phyloP scores from a whole-genome alignment of 2,888 invertebrate species.

The Cataglyphis altisquamis region DNA sequence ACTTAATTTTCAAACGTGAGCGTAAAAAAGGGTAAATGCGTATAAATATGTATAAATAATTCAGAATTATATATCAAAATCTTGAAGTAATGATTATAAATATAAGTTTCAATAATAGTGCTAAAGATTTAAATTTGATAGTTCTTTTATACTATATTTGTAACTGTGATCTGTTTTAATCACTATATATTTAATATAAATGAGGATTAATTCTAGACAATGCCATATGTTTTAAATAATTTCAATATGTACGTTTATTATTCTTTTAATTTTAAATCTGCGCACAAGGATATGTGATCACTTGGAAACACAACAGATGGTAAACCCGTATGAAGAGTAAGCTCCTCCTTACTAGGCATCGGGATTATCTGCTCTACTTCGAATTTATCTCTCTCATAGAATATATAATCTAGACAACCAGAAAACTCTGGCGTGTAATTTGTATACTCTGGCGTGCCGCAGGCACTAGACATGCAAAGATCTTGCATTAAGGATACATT shows the following conservation, averaged over 20 bases:
- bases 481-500: conserved; percentile 90
- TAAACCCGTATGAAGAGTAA: conserved; percentile 91
- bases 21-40: neutral
- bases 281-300: conserved; percentile 96
- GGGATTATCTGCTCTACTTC: conserved; percentile 92
- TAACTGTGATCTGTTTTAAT: conserved; percentile 1
- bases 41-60: neutral
- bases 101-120: neutral
- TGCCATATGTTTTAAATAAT: neutral
- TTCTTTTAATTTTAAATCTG: conserved; percentile 90
- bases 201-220: neutral
- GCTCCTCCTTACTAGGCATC: conserved; percentile 92
- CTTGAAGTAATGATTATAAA: neutral
- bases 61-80: conserved; percentile 2
- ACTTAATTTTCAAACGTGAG: neutral
- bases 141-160: neutral
- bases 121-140: neutral
- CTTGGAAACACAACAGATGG: conserved; percentile 97
- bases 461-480: conserved; percentile 91
- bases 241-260: conserved; percentile 40
- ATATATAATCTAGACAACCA: conserved; percentile 97
- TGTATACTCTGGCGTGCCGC: conserved; percentile 94
- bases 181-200: conserved; percentile 35
- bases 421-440: conserved; percentile 94
- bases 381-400: conserved; percentile 90